Conservation (phyloP, 2,888 invertebrate species). For the Chrysomela aeneicollis region DNA sequence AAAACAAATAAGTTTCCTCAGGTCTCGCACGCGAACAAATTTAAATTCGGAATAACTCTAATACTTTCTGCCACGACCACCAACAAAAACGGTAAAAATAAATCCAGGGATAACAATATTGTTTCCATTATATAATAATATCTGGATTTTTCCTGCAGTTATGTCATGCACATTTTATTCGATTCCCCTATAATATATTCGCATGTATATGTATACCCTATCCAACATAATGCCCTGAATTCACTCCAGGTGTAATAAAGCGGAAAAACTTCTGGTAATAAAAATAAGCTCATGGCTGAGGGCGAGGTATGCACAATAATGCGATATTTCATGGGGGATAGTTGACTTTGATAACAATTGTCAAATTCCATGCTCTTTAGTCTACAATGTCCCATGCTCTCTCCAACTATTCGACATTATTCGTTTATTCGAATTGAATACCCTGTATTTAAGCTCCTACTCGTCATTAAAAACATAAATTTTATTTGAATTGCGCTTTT, state of each 20-base stretch:
- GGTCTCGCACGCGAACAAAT: not conserved
- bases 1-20: not conserved
- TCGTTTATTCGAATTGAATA: no score
- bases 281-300: slow-evolving; percentile 4
- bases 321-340: slow-evolving; percentile 9
- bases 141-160: not conserved
- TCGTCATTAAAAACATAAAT: no score
- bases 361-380: slow-evolving; percentile 1
- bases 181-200: not conserved
- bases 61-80: not conserved
- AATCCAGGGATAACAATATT: not conserved
- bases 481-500: no score
- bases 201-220: no score
- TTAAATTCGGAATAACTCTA: not conserved
- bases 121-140: not conserved
- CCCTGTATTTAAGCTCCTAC: no score
- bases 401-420: no score
- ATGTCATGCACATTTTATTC: slow-evolving; percentile 9
- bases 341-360: slow-evolving; percentile 18
- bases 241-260: slow-evolving; percentile 9
- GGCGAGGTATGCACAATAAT: slow-evolving; percentile 11
- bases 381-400: no score
- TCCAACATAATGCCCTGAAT: slow-evolving; percentile 5
- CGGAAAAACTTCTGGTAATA: slow-evolving; percentile 11
- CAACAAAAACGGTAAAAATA: not conserved